phyloP scores from a whole-genome alignment of 2,113 vertebrate genomes.

The Otocyon megalotis region DNA sequence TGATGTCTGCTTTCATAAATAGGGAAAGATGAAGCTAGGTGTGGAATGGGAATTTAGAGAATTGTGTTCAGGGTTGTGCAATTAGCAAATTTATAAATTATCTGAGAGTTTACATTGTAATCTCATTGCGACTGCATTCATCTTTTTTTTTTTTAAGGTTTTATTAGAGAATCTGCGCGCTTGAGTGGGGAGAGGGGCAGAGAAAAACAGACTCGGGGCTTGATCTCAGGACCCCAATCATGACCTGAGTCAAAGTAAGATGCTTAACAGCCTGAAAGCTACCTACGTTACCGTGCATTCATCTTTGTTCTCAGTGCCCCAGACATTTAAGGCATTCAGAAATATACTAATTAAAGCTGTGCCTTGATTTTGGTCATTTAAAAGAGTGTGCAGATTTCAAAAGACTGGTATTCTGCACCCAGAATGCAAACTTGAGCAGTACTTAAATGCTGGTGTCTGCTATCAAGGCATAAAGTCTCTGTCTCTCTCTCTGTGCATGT shows the following conservation, averaged over 20 bases:
- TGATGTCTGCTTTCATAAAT: background rate
- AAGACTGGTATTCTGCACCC: background rate
- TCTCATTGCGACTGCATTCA: background rate
- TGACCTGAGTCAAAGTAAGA: no score
- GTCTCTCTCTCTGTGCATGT: no score
- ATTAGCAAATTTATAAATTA: slow-evolving; percentile 1
- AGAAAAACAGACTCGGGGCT: no score
- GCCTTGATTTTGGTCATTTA: background rate
- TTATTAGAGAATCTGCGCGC: no score
- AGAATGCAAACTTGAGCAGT: background rate
- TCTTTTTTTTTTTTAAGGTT: background rate
- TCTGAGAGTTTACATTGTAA: background rate
- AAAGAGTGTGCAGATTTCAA: background rate
- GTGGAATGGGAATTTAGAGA: slow-evolving; percentile 1
- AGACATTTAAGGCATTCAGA: background rate
- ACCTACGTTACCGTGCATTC: no score
- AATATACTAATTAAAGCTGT: background rate
- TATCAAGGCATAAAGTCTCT: background rate
- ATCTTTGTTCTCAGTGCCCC: background rate
- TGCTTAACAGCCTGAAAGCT: no score
- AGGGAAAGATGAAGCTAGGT: background rate
- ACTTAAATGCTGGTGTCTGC: background rate
- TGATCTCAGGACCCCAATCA: no score
- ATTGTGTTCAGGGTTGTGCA: background rate
- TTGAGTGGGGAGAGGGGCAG: no score